Base-by-base conservation (phyloP, 2,113 vertebrate genomes). In the Capricornis sumatraensis region DNA sequence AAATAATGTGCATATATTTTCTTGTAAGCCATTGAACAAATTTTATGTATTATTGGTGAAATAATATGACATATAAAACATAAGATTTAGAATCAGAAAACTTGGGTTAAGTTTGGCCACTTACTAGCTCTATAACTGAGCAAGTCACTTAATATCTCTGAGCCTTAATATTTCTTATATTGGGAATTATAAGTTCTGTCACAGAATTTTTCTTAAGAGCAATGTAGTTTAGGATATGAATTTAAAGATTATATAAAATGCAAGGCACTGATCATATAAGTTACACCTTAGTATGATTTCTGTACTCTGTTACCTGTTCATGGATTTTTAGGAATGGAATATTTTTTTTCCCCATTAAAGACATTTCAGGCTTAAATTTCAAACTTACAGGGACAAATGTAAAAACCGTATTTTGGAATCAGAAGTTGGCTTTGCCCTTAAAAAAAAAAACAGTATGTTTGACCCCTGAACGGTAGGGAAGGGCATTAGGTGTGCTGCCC, bases 261-360 rank as follows among this genome's bases (percentile, higher is more conserved):
- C 60, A 91, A 87, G 57, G 52, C 47, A 90, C 2, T 67, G 17
- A 74, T 67, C 15, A 74, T 78, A 40, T 87, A 76, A 76, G 50
- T 82, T 96, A 67, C 2, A 74, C 19, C 7, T 86, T 89, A 64
- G 78, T n/a, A n/a, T 86, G 27, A 71, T 81, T 93, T 96, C 15
- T 47, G 58, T 85, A 40, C 16, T 92, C 25, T 82, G 6, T 76
- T 88, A 85, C 2, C 47, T 36, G 17, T 86, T 45, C 50, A 74
- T 62, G 30, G 76, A 89, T 86, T 85, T 97, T 93, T 50, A 95
- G 89, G 43, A 82, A 83, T 93, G 40, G 84, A 85, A 60, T 64
- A 33, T 89, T 83, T 55, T 93, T 94, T 45, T 87, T 9, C 62
- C 50, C 60, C 5, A 74, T 87, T 84, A 95, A 92, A 94, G 50